Percentiles rank a stretch among this genome's conserved stretches.
phyloP scores from a whole-genome alignment of 2,888 invertebrate genomes.

The Orthonychiurus folsomi region DNA sequence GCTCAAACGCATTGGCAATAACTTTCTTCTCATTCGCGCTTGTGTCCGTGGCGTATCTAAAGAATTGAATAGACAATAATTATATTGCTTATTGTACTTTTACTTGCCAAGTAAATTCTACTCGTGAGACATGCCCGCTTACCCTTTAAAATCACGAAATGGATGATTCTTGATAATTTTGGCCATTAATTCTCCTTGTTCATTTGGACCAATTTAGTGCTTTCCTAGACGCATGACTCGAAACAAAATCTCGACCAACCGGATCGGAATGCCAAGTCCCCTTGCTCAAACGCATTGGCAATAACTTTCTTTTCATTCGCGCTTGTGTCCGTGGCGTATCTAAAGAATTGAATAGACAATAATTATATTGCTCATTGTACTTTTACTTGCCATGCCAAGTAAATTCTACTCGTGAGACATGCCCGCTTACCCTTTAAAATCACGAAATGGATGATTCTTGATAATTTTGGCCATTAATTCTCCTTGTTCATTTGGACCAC shows the following conservation, averaged over 20 bases:
- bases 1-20: slow-evolving; percentile 71
- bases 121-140: slow-evolving; percentile 43
- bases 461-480: slow-evolving; percentile 77
- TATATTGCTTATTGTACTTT: too few relatives aligned
- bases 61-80: background rate
- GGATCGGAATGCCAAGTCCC: slow-evolving; percentile 86
- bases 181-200: slow-evolving; percentile 92
- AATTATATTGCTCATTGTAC: too few relatives aligned
- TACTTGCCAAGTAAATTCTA: background rate
- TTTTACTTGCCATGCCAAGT: slow-evolving; percentile 43
- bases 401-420: background rate
- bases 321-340: slow-evolving; percentile 52
- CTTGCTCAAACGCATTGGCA: slow-evolving; percentile 72
- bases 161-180: slow-evolving; percentile 47
- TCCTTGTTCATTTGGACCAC: slow-evolving; percentile 72
- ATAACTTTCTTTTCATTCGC: slow-evolving; percentile 90
- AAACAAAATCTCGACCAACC: too few relatives aligned
- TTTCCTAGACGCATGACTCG: too few relatives aligned
- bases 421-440: slow-evolving; percentile 43
- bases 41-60: slow-evolving; percentile 49
- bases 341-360: slow-evolving; percentile 8
- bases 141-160: slow-evolving; percentile 12
- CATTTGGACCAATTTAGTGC: slow-evolving; percentile 61
- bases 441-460: background rate
- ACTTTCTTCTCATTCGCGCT: slow-evolving; percentile 87